Percentiles rank a stretch among this genome's conserved stretches.
These are phyloP conservation scores for Temnothorax curvispinosus DNA, from an alignment of 1,140 invertebrate species.

Conservation along the genomic window DNA sequence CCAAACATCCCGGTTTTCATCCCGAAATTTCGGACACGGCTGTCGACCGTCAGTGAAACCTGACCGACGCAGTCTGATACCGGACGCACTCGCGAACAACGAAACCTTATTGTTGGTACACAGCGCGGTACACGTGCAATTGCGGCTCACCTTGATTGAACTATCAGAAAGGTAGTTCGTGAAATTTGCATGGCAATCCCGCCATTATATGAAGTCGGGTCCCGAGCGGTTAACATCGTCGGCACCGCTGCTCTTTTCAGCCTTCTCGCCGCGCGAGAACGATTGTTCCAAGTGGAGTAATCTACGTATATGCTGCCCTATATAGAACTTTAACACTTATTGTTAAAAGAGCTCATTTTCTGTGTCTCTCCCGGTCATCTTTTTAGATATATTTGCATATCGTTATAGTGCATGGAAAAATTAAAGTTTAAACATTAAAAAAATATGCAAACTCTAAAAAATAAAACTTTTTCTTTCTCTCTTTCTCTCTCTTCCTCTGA, in stretches of 20 bases:
- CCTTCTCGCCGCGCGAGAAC: not conserved
- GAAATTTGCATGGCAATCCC: conserved; percentile 55
- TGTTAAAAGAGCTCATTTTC: not conserved
- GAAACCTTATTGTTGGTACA: conserved; percentile 22
- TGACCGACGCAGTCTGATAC: not conserved
- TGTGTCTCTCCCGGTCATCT: no score
- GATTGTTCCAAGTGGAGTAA: not conserved
- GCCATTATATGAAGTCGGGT: conserved; percentile 16
- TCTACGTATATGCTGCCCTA: not conserved
- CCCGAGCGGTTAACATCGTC: not conserved
- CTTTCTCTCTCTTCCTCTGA: not conserved
- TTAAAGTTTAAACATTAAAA: not conserved
- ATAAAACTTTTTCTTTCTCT: conserved; percentile 12
- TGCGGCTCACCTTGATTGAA: conserved; percentile 33
- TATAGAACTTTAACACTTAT: not conserved
- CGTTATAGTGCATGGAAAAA: not conserved
- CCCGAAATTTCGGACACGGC: not conserved
- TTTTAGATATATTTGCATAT: not conserved
- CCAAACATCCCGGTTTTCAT: conserved; percentile 16
- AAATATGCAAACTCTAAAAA: no score
- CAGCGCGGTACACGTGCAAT: conserved; percentile 20
- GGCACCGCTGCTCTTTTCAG: conserved; percentile 8
- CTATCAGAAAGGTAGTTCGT: conserved; percentile 48
- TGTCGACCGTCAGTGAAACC: not conserved
- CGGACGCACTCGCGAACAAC: not conserved